A percentile compares a stretch with the other conserved stretches of the same genome.
phyloP scores from a whole-genome alignment of 30 jellyfish, hydroid and myxozoan species.

The Rhopilema esculentum region DNA sequence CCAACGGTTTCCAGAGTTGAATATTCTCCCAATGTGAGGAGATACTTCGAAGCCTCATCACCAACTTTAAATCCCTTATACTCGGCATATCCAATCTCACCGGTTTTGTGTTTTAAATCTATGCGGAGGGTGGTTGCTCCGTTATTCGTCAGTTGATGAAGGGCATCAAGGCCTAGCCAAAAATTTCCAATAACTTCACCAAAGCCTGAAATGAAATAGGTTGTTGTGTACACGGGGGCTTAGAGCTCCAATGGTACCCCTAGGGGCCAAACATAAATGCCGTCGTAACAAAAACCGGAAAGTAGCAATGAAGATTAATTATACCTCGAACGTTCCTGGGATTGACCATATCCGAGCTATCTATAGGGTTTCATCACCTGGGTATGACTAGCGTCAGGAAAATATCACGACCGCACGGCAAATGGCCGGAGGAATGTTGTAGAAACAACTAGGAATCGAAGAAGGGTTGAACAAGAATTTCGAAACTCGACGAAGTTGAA shows the following conservation, averaged over 20 bases:
- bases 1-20: constrained; percentile 2
- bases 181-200: constrained; percentile 13
- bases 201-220: constrained; percentile 29
- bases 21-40: no score
- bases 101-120: constrained; percentile 8
- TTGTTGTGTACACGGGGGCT: background rate
- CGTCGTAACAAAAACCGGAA: no score
- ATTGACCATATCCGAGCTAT: no score
- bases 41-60: constrained; percentile 18
- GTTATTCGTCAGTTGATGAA: constrained; percentile 23
- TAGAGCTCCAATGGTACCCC: background rate
- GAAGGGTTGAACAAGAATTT: no score
- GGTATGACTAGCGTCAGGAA: no score
- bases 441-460: no score
- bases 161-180: constrained; percentile 48
- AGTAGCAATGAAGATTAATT: no score
- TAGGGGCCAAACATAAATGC: background rate
- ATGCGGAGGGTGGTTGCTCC: constrained; percentile 1
- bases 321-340: no score
- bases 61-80: constrained; percentile 4
- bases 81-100: constrained; percentile 28
- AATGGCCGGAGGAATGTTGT: no score
- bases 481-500: no score
- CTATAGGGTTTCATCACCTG: no score
- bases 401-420: no score